Evolutionary conservation across 2,797 vertebrate genomes (phyloP).

Genomic region (Megalops cyprinoides): DNA sequence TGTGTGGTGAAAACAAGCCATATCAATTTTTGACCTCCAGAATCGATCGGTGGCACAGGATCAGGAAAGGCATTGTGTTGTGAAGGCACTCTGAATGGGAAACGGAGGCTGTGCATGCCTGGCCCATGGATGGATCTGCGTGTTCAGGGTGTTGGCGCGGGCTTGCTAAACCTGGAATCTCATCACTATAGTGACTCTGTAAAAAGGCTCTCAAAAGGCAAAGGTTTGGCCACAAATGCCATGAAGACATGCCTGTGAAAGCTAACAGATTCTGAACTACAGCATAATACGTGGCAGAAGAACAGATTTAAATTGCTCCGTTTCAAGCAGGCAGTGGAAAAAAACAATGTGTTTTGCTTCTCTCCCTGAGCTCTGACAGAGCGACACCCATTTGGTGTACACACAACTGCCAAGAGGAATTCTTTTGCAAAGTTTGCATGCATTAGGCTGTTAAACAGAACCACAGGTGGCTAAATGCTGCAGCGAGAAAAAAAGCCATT

Average conservation of each 20-base stretch:
- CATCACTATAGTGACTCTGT: not conserved
- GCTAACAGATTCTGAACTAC: not conserved
- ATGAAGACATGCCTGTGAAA: not conserved
- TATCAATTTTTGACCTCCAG: not conserved
- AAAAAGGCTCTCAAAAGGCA: not conserved
- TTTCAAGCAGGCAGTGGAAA: too few relatives aligned
- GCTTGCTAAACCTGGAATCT: conserved; percentile 1
- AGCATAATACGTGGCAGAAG: not conserved
- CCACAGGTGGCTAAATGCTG: too few relatives aligned
- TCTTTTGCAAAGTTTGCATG: too few relatives aligned
- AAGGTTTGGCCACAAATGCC: not conserved
- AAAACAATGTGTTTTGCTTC: too few relatives aligned
- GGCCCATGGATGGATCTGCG: not conserved
- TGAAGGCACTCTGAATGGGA: not conserved
- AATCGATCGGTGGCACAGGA: not conserved
- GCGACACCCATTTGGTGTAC: too few relatives aligned
- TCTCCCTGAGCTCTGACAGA: too few relatives aligned
- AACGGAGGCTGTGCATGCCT: not conserved
- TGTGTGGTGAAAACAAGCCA: not conserved
- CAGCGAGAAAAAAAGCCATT: too few relatives aligned
- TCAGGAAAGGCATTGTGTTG: not conserved
- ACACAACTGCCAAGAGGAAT: too few relatives aligned
- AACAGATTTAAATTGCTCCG: too few relatives aligned
- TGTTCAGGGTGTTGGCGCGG: not conserved
- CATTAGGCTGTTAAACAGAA: too few relatives aligned